These are phyloP conservation scores for Apamea monoglypha DNA, from an alignment of 2,888 invertebrate genomes.

Conservation along the genomic window DNA sequence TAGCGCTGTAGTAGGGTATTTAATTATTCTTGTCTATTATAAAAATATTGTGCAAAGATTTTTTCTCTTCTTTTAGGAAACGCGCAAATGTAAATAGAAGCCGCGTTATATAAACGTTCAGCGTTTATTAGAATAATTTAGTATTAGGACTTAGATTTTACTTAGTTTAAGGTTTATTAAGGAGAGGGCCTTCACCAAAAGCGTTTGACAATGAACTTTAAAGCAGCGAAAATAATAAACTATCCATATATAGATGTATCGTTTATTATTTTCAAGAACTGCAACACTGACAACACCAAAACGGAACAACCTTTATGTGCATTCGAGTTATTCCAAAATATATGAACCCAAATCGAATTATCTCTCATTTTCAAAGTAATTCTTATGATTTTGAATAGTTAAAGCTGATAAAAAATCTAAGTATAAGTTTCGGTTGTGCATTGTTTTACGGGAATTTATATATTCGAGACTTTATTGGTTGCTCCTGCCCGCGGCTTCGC, in stretches of 20 bases:
- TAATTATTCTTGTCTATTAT: neutral
- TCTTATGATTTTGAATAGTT: too few species aligned
- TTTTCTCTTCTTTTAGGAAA: conserved; percentile 16
- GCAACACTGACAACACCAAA: too few species aligned
- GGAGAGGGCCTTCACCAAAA: neutral
- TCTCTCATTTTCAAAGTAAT: neutral
- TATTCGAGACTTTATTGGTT: too few species aligned
- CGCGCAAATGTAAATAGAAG: conserved; percentile 40
- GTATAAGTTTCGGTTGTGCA: too few species aligned
- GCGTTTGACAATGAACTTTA: neutral
- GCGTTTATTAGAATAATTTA: conserved; percentile 41
- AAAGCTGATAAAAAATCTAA: too few species aligned
- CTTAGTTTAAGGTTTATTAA: neutral
- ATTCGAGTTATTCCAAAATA: neutral
- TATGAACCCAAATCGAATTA: neutral
- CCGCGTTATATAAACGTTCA: conserved; percentile 36
- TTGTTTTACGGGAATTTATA: too few species aligned
- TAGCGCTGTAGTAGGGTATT: neutral
- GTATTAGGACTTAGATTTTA: neutral
- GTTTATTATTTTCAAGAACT: neutral
- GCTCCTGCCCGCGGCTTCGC: too few species aligned
- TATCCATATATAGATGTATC: too few species aligned
- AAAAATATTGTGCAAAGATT: conserved; percentile 3
- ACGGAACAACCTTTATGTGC: too few species aligned
- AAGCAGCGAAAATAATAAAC: neutral